Conservation (phyloP, 2,797 vertebrate genomes). For the Lacerta viridis region DNA sequence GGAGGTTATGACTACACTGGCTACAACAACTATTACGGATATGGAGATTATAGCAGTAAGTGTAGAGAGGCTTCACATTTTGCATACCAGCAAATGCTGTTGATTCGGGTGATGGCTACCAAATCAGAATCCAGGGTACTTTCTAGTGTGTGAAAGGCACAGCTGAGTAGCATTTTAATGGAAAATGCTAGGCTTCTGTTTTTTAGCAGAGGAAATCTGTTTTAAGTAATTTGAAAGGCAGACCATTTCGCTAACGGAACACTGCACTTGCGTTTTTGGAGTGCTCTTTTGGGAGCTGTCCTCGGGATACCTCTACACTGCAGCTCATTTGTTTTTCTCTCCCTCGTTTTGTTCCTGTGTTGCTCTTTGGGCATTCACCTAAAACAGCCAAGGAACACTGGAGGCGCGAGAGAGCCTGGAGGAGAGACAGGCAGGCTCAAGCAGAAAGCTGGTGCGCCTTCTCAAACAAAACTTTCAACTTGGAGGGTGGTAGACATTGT, state of each 20-base stretch:
- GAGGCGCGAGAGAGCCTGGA: background rate
- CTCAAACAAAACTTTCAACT: background rate
- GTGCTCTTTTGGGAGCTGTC: background rate
- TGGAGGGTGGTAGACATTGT: background rate
- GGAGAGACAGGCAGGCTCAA: background rate
- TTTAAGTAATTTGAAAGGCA: background rate
- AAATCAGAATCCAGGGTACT: background rate
- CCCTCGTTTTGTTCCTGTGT: background rate
- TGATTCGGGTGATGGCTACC: background rate
- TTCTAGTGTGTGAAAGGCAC: background rate
- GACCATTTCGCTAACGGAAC: background rate
- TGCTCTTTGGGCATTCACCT: background rate
- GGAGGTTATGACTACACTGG: conserved; percentile 97
- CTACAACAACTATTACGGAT: conserved; percentile 99
- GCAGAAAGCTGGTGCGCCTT: background rate
- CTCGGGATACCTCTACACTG: background rate
- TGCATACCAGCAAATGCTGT: background rate
- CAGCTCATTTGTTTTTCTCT: background rate
- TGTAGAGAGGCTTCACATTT: conserved; percentile 63
- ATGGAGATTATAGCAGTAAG: conserved; percentile 98
- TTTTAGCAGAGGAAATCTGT: background rate
- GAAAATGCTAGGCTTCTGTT: background rate
- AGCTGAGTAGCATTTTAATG: background rate
- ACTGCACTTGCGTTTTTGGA: background rate
- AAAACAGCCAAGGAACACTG: background rate